Evolutionary conservation across 2,113 vertebrate species (phyloP), one percentile per base, ranked within the genome.

Genomic region (Oplegnathus fasciatus): DNA sequence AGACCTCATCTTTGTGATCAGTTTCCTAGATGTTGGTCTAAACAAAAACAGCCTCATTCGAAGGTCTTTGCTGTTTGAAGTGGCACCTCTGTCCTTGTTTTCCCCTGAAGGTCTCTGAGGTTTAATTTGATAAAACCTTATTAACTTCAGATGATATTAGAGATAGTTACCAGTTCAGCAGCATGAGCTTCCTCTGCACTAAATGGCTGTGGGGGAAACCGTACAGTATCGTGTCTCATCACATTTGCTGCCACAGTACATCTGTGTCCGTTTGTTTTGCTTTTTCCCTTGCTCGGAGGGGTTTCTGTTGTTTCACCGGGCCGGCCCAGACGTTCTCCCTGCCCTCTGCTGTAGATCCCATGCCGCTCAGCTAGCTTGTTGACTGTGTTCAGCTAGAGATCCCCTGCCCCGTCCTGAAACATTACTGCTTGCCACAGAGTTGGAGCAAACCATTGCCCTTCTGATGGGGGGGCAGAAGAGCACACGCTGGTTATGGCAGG

Each of bases 241-340:
- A 52, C 76, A 78, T 74, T 76, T 65, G 17, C 44, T 65, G 73
- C 82, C 1, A 20, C 32, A 24, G 57, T 71, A 52, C 87, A 91
- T 87, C 80, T 87, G 88, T 20, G 11, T 50, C 74, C 75, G 80
- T 86, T 89, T 92, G 77, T 82, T 87, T 52, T 85, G 80, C 60
- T 55, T 64, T 55, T 18, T 8, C 64, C 30, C 65, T 64, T 17
- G 1, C 80, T 55, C 66, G 24, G 69, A 2, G 85, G 80, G 82
- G 55, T 86, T 48, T 86, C 62, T 86, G 74, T 87, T 86, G 86
- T 80, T 87, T 86, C 77, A 83, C 52, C 24, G 14, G 28, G 60
- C 34, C 65, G n/a, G 32, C 57, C 66, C 69, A 50, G 71, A 22
- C 13, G 40, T 32, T 76, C 65, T 42, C 62, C n/a, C 67, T n/a